These are phyloP conservation scores for Delphinapterus leucas DNA, from an alignment of 2,113 vertebrate species.

Conservation along the genomic window DNA sequence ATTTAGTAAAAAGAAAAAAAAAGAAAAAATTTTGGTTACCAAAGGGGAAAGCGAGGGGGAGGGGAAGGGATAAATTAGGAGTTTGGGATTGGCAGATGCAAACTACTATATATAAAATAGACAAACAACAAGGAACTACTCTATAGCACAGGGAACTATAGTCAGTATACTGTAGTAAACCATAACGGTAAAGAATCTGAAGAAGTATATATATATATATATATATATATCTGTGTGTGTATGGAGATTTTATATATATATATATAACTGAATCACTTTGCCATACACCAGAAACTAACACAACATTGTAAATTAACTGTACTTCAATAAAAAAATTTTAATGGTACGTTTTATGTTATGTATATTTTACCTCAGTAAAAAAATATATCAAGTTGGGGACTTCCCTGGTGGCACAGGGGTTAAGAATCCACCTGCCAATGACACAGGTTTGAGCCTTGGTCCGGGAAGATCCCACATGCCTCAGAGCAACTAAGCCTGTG, in stretches of 20 bases:
- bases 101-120: not conserved
- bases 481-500: too few species aligned
- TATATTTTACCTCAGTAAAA: not conserved
- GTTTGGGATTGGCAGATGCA: not conserved
- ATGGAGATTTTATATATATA: too few species aligned
- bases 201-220: not conserved
- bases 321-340: not conserved
- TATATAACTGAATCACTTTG: not conserved
- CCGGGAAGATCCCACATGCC: too few species aligned
- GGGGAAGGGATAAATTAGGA: not conserved
- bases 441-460: too few species aligned
- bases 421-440: too few species aligned
- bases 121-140: not conserved
- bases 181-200: not conserved
- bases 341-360: not conserved
- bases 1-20: not conserved
- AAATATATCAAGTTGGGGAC: not conserved
- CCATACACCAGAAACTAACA: not conserved
- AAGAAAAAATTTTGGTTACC: not conserved
- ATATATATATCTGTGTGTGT: not conserved
- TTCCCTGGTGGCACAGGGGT: too few species aligned
- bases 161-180: not conserved
- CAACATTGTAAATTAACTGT: not conserved
- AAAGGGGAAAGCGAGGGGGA: not conserved
- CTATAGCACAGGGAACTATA: not conserved